Conservation (phyloP, 2,888 invertebrate species). For the Meta bourneti region DNA sequence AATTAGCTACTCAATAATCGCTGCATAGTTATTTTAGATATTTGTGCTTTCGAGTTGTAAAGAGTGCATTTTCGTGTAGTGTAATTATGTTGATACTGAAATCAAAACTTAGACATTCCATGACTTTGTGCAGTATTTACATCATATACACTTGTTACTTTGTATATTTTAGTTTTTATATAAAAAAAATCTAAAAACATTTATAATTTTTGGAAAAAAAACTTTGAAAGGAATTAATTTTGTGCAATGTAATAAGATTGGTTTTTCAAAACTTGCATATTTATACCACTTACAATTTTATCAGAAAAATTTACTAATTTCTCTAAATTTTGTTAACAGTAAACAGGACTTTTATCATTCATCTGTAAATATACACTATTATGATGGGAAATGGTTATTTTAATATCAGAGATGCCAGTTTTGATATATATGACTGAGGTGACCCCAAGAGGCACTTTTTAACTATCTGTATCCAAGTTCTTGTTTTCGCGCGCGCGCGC, state of each 20-base stretch:
- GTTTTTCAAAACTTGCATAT: background rate
- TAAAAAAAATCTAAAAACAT: background rate
- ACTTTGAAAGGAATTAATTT: background rate
- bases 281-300: background rate
- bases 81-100: slow-evolving; percentile 32
- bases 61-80: slow-evolving; percentile 18
- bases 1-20: slow-evolving; percentile 24
- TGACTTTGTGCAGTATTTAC: slow-evolving; percentile 3
- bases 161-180: background rate
- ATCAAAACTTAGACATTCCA: slow-evolving; percentile 47
- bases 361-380: slow-evolving; percentile 42
- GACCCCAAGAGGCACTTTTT: no score
- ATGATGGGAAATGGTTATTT: slow-evolving; percentile 10
- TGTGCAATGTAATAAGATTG: background rate
- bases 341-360: slow-evolving; percentile 6
- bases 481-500: no score
- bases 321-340: background rate
- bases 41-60: slow-evolving; percentile 34
- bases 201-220: background rate
- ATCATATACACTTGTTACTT: background rate
- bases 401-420: slow-evolving; percentile 31
- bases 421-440: background rate
- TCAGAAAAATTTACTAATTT: background rate
- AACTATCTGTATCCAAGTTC: no score
- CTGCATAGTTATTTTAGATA: slow-evolving; percentile 54